Percentiles rank a stretch among this genome's conserved stretches.
Evolutionary conservation across 1,140 invertebrate genomes (phyloP).

Genomic region (Ridgeia piscesae): DNA sequence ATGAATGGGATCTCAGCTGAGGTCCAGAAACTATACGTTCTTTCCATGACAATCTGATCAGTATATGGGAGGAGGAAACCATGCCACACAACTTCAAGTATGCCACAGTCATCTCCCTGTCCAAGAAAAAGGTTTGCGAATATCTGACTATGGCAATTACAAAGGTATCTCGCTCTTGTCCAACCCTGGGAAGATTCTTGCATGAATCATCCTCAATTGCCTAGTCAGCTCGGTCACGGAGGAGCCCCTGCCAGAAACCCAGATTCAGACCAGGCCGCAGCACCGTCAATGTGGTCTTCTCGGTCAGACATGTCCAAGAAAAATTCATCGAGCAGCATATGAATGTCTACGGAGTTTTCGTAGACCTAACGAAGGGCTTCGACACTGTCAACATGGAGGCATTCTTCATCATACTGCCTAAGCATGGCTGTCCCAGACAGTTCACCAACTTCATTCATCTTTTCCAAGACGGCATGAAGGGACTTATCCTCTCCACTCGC

Average conservation of each 20-base stretch:
- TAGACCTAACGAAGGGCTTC: slow-evolving; percentile 38
- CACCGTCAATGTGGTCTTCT: slow-evolving; percentile 36
- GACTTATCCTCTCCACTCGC: neutral
- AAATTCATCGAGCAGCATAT: slow-evolving; percentile 36
- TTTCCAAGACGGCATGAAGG: slow-evolving; percentile 29
- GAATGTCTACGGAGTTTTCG: slow-evolving; percentile 31
- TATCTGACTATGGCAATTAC: neutral
- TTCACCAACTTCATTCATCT: slow-evolving; percentile 24
- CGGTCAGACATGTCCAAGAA: slow-evolving; percentile 34
- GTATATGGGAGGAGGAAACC: neutral
- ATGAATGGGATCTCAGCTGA: slow-evolving; percentile 3
- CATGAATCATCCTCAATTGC: neutral
- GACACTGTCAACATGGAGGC: slow-evolving; percentile 30
- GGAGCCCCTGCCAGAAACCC: slow-evolving; percentile 31
- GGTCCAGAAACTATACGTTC: neutral
- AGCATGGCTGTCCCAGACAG: slow-evolving; percentile 32
- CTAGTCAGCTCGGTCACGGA: slow-evolving; percentile 17
- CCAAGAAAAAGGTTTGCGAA: slow-evolving; percentile 21
- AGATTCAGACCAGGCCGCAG: slow-evolving; percentile 30
- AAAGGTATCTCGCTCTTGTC: neutral
- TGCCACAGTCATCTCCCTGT: slow-evolving; percentile 30
- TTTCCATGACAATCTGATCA: neutral
- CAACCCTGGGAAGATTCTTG: neutral
- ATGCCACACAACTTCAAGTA: slow-evolving; percentile 29
- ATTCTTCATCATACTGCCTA: slow-evolving; percentile 27